These are phyloP conservation scores for Bos indicus DNA, from an alignment of 2,113 vertebrate species.

Conservation along the genomic window DNA sequence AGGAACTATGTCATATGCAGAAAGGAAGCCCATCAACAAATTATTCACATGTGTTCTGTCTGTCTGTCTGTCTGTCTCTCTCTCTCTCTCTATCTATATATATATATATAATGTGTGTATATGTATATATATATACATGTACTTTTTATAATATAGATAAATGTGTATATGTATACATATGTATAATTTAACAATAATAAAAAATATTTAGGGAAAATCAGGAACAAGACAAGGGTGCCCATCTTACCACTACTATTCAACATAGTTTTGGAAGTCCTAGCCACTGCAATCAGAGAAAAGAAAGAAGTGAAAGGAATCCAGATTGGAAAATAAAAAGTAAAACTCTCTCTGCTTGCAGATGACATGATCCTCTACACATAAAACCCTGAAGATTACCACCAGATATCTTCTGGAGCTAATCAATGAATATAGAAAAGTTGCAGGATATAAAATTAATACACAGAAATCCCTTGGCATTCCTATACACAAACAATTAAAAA, in stretches of 20 bases:
- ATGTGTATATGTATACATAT: not conserved
- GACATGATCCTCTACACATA: not conserved
- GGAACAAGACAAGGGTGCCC: not conserved
- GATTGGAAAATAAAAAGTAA: not conserved
- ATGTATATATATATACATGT: too few species aligned
- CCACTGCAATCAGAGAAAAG: not conserved
- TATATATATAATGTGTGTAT: not conserved
- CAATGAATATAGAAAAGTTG: not conserved
- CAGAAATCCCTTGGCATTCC: not conserved
- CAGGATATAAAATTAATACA: not conserved
- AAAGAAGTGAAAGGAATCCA: not conserved
- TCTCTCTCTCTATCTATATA: rapidly evolving
- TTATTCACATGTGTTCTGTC: not conserved
- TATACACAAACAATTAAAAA: not conserved
- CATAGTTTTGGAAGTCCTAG: not conserved
- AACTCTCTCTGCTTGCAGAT: not conserved
- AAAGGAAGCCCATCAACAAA: slow-evolving; percentile 25
- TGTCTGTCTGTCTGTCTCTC: too few species aligned
- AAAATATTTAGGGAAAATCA: not conserved
- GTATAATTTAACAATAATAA: not conserved
- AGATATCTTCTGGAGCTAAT: not conserved
- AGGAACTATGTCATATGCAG: not conserved
- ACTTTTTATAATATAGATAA: not conserved
- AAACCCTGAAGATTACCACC: not conserved
- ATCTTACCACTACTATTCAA: not conserved